These are phyloP conservation scores for Erpobdella octoculata DNA, from an alignment of 2,888 invertebrate genomes.

Conservation along the genomic window DNA sequence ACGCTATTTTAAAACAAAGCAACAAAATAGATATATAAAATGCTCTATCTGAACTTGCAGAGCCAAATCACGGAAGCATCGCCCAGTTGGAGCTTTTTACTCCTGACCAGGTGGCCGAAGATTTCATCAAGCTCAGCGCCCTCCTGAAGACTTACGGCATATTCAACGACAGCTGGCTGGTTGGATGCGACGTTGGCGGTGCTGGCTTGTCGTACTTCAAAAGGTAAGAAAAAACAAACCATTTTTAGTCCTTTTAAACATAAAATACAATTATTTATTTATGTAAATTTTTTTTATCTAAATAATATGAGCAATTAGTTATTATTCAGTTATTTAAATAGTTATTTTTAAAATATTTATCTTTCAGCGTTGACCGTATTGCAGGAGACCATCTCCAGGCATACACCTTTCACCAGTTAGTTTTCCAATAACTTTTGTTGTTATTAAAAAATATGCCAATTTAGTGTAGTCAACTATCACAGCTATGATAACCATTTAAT, in stretches of 20 bases:
- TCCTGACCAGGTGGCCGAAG: conserved; percentile 24
- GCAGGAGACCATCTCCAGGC: not conserved
- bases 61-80: conserved; percentile 11
- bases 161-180: conserved; percentile 17
- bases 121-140: conserved; percentile 5
- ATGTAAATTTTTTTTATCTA: too few species aligned
- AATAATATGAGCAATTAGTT: too few species aligned
- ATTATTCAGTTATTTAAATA: too few species aligned
- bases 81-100: conserved; percentile 9
- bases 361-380: not conserved
- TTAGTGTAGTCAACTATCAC: too few species aligned
- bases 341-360: not conserved
- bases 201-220: conserved; percentile 11
- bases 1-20: too few species aligned
- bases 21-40: not conserved
- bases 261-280: too few species aligned
- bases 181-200: conserved; percentile 31
- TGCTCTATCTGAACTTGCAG: not conserved
- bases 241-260: too few species aligned
- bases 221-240: not conserved
- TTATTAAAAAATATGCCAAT: too few species aligned
- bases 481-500: not conserved
- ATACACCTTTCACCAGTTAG: conserved; percentile 20
- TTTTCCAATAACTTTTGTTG: not conserved
- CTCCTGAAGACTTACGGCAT: conserved; percentile 14